These are phyloP conservation scores for Andrena hattorfiana DNA, from an alignment of 2,888 invertebrate species.

Conservation along the genomic window DNA sequence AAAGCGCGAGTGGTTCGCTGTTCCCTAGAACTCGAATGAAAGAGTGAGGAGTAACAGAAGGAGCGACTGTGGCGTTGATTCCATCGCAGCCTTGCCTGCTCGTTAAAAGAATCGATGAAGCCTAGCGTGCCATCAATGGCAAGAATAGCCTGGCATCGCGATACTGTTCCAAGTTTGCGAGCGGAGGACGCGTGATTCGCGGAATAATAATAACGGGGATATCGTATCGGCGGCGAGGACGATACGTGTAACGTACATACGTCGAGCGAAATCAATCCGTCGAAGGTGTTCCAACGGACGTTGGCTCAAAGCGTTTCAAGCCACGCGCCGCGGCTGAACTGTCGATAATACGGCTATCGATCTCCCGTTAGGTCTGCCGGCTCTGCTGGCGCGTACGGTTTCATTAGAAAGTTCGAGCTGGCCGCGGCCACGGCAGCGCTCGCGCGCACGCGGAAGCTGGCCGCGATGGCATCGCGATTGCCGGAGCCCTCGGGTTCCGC, in stretches of 20 bases:
- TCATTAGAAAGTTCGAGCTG: background rate
- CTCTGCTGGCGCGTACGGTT: background rate
- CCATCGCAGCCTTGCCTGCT: background rate
- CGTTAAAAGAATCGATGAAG: slow-evolving; percentile 15
- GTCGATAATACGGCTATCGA: slow-evolving; percentile 67
- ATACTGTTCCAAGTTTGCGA: background rate
- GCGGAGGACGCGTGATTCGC: slow-evolving; percentile 7
- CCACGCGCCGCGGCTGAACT: slow-evolving; percentile 45
- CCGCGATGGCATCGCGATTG: background rate
- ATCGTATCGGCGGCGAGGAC: background rate
- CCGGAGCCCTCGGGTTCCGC: background rate
- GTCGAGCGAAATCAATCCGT: slow-evolving; percentile 30
- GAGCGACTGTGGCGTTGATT: background rate
- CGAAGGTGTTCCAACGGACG: slow-evolving; percentile 16
- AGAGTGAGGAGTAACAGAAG: background rate
- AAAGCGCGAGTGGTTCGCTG: background rate
- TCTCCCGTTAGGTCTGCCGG: slow-evolving; percentile 31
- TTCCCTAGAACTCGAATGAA: background rate
- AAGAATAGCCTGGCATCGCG: background rate
- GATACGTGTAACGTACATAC: slow-evolving; percentile 21
- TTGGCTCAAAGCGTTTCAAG: slow-evolving; percentile 26
- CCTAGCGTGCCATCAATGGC: background rate
- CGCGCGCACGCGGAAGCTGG: background rate
- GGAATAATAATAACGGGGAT: background rate
- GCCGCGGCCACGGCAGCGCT: background rate